A percentile compares a stretch with the other conserved stretches of the same genome.
phyloP scores from a whole-genome alignment of 2,888 invertebrate genomes.

The Tolmerus cingulatus region DNA sequence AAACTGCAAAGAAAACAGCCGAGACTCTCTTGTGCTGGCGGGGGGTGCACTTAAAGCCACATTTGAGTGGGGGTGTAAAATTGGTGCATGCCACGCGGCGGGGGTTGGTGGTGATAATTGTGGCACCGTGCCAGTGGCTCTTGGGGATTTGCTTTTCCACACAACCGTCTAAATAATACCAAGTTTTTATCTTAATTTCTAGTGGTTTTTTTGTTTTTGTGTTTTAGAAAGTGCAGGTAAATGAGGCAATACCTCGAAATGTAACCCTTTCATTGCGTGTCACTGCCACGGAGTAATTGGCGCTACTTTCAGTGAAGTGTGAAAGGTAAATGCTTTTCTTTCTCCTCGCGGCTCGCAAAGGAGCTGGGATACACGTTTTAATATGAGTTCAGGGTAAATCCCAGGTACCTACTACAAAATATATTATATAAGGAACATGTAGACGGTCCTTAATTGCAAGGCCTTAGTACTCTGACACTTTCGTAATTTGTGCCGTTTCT shows the following conservation, averaged over 20 bases:
- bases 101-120: background rate
- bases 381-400: background rate
- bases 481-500: background rate
- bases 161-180: background rate
- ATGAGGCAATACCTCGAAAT: background rate
- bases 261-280: background rate
- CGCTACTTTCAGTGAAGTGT: background rate
- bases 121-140: background rate
- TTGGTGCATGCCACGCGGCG: background rate
- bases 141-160: background rate
- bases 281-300: background rate
- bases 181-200: background rate
- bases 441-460: background rate
- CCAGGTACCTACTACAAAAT: background rate
- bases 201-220: background rate
- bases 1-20: background rate
- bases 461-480: background rate
- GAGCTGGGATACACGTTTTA: background rate
- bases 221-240: background rate
- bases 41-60: background rate
- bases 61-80: background rate
- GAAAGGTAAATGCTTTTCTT: background rate
- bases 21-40: background rate
- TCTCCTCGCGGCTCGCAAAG: background rate
- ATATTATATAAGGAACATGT: background rate